Evolutionary conservation across 1,140 invertebrate genomes (phyloP).

Genomic region (Phocides pigmalion): DNA sequence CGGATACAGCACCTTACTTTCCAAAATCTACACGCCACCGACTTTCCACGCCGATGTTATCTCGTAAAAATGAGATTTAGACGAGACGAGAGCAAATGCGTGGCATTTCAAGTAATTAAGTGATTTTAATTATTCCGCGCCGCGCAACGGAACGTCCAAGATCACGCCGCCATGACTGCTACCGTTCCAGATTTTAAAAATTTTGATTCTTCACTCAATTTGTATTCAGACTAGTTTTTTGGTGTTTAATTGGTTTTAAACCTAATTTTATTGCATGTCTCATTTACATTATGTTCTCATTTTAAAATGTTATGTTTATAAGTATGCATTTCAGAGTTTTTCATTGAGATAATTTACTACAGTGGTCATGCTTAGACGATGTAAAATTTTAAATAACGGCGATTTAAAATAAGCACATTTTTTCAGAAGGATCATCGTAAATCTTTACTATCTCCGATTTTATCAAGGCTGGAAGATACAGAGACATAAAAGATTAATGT

Average conservation of each 20-base stretch:
- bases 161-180: slow-evolving; percentile 29
- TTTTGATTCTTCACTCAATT: slow-evolving; percentile 10
- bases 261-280: not conserved
- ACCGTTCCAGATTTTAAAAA: slow-evolving; percentile 27
- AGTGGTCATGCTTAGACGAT: no score
- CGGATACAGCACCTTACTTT: slow-evolving; percentile 29
- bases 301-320: not conserved
- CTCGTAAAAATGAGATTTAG: slow-evolving; percentile 35
- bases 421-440: no score
- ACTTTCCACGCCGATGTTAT: slow-evolving; percentile 34
- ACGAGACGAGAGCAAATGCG: slow-evolving; percentile 34
- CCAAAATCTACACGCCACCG: slow-evolving; percentile 34
- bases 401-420: no score
- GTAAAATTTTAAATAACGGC: no score
- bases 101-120: slow-evolving; percentile 35
- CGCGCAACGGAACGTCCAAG: slow-evolving; percentile 29
- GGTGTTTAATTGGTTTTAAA: not conserved
- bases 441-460: no score
- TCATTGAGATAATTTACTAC: no score
- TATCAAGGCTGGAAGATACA: no score
- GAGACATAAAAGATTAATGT: no score
- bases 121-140: slow-evolving; percentile 31
- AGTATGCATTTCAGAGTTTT: no score
- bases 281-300: not conserved
- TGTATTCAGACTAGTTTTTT: not conserved